phyloP scores from a whole-genome alignment of 2,113 vertebrate species.

The Lagopus leucura region DNA sequence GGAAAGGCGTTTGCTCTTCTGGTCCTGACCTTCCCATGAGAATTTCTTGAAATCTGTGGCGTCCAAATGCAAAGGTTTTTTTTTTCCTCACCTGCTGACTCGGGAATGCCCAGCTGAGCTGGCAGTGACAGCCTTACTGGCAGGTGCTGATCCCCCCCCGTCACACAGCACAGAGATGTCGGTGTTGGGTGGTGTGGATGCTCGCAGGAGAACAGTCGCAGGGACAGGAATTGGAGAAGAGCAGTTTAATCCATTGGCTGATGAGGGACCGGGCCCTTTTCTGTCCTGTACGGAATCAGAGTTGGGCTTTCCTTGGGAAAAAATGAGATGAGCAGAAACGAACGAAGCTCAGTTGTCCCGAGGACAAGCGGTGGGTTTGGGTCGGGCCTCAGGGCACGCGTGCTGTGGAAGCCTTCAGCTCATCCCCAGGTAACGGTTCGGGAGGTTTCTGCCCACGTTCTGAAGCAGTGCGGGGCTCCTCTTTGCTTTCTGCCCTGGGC shows the following conservation, averaged over 20 bases:
- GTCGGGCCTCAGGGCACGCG: background rate
- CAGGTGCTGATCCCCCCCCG: background rate
- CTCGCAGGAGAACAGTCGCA: constrained; percentile 15
- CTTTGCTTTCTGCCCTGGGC: background rate
- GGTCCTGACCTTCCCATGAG: background rate
- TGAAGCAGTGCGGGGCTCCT: background rate
- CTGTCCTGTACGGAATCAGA: constrained; percentile 48
- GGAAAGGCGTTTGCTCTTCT: background rate
- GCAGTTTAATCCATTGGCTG: constrained; percentile 62
- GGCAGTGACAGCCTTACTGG: background rate
- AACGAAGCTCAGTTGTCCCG: background rate
- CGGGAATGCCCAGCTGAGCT: background rate
- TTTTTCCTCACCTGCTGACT: background rate
- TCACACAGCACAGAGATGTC: background rate
- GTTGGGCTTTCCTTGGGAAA: constrained; percentile 35
- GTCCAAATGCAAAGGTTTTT: background rate
- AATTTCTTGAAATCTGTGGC: background rate
- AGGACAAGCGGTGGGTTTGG: background rate
- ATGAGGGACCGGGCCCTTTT: constrained; percentile 44
- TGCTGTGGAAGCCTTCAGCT: background rate
- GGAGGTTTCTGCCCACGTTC: background rate
- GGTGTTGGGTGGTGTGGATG: accelerated
- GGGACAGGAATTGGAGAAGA: constrained; percentile 50
- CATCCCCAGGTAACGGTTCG: background rate
- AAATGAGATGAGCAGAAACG: background rate